These are phyloP conservation scores for Oscheius sp. DNA, from an alignment of 2,888 invertebrate genomes.

Conservation along the genomic window DNA sequence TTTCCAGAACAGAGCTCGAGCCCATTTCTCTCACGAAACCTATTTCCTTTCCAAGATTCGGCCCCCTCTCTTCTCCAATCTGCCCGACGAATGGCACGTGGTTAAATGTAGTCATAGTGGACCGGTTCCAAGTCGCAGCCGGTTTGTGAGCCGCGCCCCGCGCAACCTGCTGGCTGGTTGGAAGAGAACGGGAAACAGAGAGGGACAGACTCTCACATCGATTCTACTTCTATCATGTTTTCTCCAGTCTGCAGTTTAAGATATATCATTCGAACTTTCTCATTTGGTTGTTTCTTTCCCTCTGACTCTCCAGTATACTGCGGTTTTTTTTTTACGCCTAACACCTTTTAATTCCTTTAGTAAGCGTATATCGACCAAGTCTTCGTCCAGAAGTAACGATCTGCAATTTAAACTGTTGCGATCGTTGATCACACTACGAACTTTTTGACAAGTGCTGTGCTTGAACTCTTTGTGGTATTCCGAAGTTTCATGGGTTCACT, in stretches of 20 bases:
- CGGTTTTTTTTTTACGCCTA: not conserved
- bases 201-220: not conserved
- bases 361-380: too few relatives aligned
- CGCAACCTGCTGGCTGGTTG: slow-evolving; percentile 19
- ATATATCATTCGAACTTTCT: not conserved
- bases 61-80: not conserved
- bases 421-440: too few relatives aligned
- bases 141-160: slow-evolving; percentile 25
- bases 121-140: slow-evolving; percentile 28
- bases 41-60: not conserved
- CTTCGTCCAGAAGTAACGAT: too few relatives aligned
- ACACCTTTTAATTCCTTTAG: not conserved
- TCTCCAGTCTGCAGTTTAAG: not conserved
- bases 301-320: not conserved
- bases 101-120: slow-evolving; percentile 15
- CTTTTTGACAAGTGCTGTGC: too few relatives aligned
- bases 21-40: not conserved
- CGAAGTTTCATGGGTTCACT: too few relatives aligned
- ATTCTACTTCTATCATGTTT: slow-evolving; percentile 4
- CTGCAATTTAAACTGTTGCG: too few relatives aligned
- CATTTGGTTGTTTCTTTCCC: not conserved
- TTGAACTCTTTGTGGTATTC: too few relatives aligned
- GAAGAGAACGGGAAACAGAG: too few relatives aligned
- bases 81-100: slow-evolving; percentile 14
- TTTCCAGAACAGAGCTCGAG: not conserved